Evolutionary conservation across 2,888 invertebrate genomes (phyloP), one percentile per base, ranked within the genome.

Genomic region (Euzophera pinguis): DNA sequence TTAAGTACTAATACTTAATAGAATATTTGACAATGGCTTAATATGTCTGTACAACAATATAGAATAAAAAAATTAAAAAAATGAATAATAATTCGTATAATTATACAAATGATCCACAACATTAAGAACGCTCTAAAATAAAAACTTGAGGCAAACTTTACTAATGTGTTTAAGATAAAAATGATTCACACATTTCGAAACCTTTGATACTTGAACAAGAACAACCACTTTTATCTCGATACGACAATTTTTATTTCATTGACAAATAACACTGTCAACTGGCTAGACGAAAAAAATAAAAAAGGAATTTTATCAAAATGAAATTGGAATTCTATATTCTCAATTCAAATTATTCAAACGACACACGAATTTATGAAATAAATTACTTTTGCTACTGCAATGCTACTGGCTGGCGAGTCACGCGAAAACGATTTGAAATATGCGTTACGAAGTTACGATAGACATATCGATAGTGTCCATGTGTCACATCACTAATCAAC

Each of bases 401-500:
- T 22, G 48, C 48, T 49, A 49, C 48, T 38, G 48, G 37, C 27
- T 27, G 27, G 38, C 50, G 50, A 42, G 50, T 50, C 50, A 50
- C 34, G 50, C 17, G 17, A 41, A 39, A 50, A 50, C 17, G 34
- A 50, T 50, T 50, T 32, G 17, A 42, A 34, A 32, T 32, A 50
- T 50, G 50, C 43, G 39, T 53, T 41, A 12, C 39, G 59, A n/a
- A n/a, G n/a, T n/a, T 60, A 16, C 43, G 60, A 62, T 62, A 47
- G 59, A 59, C 58, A 54, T 41, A 54, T 60, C 59, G 62, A 62
- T 62, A 62, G 17, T 43, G 51, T 51, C 51, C 22, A 51, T 39
- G 34, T 60, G 60, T 62, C 62, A 62, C 59, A 58, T 62, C 59
- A 60, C 58, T 57, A 57, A 57, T 52, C 53, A 59, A 59, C 55